Evolutionary conservation across 2,888 invertebrate genomes (phyloP).

Genomic region (Pycnomerus fuliginosus): DNA sequence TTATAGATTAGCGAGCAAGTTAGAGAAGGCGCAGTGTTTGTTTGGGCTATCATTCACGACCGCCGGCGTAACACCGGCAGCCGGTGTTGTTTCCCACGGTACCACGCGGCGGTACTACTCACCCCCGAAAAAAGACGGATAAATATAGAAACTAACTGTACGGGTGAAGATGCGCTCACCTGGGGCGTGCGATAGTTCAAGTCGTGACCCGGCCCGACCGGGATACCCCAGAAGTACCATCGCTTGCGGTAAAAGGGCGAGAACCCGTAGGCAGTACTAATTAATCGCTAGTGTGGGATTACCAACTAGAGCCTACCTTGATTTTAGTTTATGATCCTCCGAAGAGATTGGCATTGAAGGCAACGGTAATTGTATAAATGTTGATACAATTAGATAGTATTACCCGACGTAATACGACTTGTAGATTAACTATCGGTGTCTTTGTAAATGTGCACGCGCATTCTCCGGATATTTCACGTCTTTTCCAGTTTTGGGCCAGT

Average conservation of each 20-base stretch:
- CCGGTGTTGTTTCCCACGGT: conserved; percentile 22
- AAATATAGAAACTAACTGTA: conserved; percentile 5
- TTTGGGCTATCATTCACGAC: conserved; percentile 42
- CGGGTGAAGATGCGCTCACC: conserved; percentile 41
- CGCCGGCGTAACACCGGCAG: conserved; percentile 40
- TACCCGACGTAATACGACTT: conserved; percentile 36
- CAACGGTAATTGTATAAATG: conserved; percentile 46
- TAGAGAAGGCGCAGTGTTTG: conserved; percentile 35
- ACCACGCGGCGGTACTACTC: too few species aligned
- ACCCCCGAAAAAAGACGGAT: background rate
- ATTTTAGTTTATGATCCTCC: conserved; percentile 41
- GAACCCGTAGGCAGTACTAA: conserved; percentile 15
- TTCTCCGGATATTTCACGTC: too few species aligned
- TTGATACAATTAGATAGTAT: conserved; percentile 49
- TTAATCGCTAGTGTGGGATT: conserved; percentile 18
- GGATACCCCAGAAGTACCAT: conserved; percentile 41
- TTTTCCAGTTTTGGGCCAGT: too few species aligned
- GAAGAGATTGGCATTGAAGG: conserved; percentile 47
- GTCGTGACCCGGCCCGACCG: conserved; percentile 52
- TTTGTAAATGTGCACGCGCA: conserved; percentile 30
- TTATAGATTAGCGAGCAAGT: conserved; percentile 39
- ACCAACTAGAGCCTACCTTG: conserved; percentile 35
- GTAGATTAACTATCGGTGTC: conserved; percentile 38
- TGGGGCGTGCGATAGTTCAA: conserved; percentile 62
- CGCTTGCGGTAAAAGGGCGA: conserved; percentile 12